Base-by-base conservation (phyloP, 2,888 invertebrate species). In the Nomada fabriciana region DNA sequence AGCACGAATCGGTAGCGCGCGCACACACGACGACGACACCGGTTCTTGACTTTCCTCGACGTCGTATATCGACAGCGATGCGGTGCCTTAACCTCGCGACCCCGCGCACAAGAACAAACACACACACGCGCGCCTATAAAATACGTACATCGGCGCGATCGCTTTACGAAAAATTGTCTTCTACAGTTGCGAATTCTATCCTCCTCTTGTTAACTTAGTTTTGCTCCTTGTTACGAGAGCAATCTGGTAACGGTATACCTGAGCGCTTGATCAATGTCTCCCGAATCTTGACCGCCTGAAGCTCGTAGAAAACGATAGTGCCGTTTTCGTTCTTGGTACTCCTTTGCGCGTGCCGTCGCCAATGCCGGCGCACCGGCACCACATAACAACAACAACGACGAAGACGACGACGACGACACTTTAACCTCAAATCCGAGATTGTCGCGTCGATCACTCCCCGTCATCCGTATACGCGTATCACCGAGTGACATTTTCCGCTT, bases 311-410 rank as follows among this genome's bases (percentile, higher is more conserved):
- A 73, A 69, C 84, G 86, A 65, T 82, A 85, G 71, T 82, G 83
- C 64, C 83, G 79, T 77, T 76, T 83, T 83, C 85, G 80, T 64
- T 84, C 76, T 59, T 63, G 86, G 71, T 84, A 86, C 79, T 85
- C 84, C 83, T 84, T 87, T 86, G 86, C 84, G 82, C 86, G 89
- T 87, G 86, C 88, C 88, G 88, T 89, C 87, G 87, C 86, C 88
- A 88, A 85, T 88, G 83, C 87, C 88, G 90, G 89, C 87, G 88
- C 88, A 86, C 88, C 91, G 88, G 90, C 88, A 86, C 91, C 82
- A 64, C 77, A 81, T 79, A 84, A 76, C 82, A 84, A 82, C 74
- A 74, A 77, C 64, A 53, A 82, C 74, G 63, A 80, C 80, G 13
- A 47, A 11, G 80, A 80, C 71, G 73, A 82, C 82, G 68, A 79